Evolutionary conservation across 2,888 invertebrate species (phyloP), one percentile per base, ranked within the genome.

Genomic region (Heliconius sara): DNA sequence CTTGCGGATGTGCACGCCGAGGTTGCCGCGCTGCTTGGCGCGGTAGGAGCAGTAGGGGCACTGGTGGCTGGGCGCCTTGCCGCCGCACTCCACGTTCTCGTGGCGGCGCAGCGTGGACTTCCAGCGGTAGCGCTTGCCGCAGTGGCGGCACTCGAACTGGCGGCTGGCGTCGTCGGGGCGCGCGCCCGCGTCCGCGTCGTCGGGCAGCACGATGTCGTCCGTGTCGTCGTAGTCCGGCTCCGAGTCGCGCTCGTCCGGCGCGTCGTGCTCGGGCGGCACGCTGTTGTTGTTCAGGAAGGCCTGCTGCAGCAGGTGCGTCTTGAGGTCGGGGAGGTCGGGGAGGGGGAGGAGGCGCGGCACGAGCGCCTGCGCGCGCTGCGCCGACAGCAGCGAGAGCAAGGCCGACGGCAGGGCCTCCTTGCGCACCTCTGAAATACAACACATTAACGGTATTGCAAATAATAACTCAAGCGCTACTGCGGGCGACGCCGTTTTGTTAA

Each of bases 101-200:
- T 98, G 98, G 7, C 97, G 96, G 19, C 97, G 96, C 95, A 98
- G 95, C 81, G 98, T 98, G 75, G 97, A 97, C 93, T 97, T 98
- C 98, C 98, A 98, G 86, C 98, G 96, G 91, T 98, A 98, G 84
- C 97, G 96, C 91, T 98, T 98, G 83, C 98, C 98, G 93, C 98
- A 98, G 89, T 97, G 97, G 76, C 97, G 96, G 88, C 98, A 98
- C 74, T 97, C 96, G 91, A 97, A 98, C 88, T 97, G 96, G 6
- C 96, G 93, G 85, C 93, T 93, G 52, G 96, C 95, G 87, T 96
- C 96, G 88, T 96, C 93, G 87, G 90, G 90, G 85, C 89, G 85
- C 91, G 86, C 34, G 34, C 34, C 86, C 90, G 86, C 34, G 34
- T 6, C 86, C 90, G 13, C 83, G 85, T 95, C 95, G 79, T 95